phyloP scores from a whole-genome alignment of 2,888 invertebrate species.

The Drosophila parthenogenetica region DNA sequence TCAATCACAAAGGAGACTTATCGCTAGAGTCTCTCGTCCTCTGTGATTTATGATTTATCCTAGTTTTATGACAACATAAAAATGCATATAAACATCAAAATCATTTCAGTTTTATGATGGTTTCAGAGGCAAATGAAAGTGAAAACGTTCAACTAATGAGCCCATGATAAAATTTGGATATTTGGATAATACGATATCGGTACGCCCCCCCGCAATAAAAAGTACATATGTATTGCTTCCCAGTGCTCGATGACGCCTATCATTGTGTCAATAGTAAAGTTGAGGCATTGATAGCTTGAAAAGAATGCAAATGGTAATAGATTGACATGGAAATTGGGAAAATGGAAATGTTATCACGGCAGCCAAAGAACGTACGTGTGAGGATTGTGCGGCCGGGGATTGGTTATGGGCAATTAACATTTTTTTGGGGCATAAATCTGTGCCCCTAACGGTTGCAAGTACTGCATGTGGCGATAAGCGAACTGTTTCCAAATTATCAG shows the following conservation, averaged over 20 bases:
- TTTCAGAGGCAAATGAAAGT: constrained; percentile 7
- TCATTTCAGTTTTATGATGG: constrained; percentile 2
- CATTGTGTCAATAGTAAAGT: constrained; percentile 46
- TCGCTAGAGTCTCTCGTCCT: not conserved
- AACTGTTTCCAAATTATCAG: constrained; percentile 39
- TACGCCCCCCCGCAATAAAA: constrained; percentile 5
- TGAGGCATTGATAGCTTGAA: constrained; percentile 11
- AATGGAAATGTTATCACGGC: constrained; percentile 36
- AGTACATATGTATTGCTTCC: constrained; percentile 4
- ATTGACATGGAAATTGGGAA: constrained; percentile 9
- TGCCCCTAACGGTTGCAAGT: constrained; percentile 52
- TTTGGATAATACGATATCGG: not conserved
- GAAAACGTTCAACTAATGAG: constrained; percentile 12
- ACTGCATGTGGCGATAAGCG: constrained; percentile 41
- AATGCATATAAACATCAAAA: constrained; percentile 6
- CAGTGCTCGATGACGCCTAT: constrained; percentile 60
- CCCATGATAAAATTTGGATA: constrained; percentile 18
- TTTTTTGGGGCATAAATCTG: constrained; percentile 68
- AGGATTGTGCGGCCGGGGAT: constrained; percentile 58
- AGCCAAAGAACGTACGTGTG: constrained; percentile 41
- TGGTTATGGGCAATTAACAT: constrained; percentile 78
- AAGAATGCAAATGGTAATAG: constrained; percentile 36
- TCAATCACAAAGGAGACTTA: not conserved
- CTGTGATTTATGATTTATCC: constrained; percentile 1
- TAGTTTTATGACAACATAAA: constrained; percentile 12